phyloP scores from a whole-genome alignment of 2,113 vertebrate species.

The Eubucco bourcierii region DNA sequence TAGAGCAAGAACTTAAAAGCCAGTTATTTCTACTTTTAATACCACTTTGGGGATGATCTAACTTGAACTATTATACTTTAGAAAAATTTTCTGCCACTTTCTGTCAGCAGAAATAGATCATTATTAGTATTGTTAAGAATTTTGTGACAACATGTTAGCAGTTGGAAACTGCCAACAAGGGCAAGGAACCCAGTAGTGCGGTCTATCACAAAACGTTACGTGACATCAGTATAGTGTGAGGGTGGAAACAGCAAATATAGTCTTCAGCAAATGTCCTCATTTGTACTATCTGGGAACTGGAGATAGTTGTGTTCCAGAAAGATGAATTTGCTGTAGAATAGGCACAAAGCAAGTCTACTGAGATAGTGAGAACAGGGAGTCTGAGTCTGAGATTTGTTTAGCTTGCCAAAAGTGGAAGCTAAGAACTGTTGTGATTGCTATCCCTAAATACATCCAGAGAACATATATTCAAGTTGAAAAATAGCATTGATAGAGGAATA shows the following conservation, averaged over 20 bases:
- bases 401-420: conserved; percentile 1
- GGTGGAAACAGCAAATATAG: not conserved
- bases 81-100: not conserved
- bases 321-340: not conserved
- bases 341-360: not conserved
- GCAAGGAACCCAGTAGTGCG: not conserved
- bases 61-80: not conserved
- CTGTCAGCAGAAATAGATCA: not conserved
- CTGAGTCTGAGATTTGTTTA: not conserved
- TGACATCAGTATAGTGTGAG: not conserved
- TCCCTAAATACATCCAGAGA: not conserved
- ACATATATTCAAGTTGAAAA: not conserved
- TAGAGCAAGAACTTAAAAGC: not conserved
- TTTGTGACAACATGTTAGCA: not conserved
- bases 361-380: not conserved
- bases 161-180: not conserved
- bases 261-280: not conserved
- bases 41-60: not conserved
- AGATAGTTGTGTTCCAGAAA: not conserved
- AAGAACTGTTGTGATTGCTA: fast-evolving
- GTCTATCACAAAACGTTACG: not conserved
- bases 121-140: not conserved
- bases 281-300: not conserved
- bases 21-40: not conserved
- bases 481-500: not conserved